Conservation (phyloP, 2,797 vertebrate genomes). For the Rhynchonycteris naso region DNA sequence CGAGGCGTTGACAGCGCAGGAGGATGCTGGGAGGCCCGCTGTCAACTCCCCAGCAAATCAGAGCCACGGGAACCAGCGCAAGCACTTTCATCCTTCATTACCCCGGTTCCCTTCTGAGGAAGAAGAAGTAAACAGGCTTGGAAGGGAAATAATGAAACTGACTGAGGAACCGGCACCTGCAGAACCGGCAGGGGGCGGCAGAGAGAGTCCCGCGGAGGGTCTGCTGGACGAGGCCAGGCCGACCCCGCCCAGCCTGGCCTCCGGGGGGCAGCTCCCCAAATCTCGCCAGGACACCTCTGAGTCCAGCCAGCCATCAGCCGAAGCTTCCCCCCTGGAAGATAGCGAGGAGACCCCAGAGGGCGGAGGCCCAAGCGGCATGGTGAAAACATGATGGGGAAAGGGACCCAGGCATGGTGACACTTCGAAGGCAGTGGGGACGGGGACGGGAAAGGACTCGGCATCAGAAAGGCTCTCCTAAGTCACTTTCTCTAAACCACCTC, state of each 20-base stretch:
- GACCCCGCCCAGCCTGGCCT: conserved; percentile 56
- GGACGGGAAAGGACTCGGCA: neutral
- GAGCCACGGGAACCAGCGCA: conserved; percentile 75
- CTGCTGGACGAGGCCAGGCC: neutral
- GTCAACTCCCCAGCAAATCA: conserved; percentile 70
- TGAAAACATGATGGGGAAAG: conserved; percentile 60
- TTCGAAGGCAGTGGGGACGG: neutral
- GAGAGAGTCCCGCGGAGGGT: conserved; percentile 1
- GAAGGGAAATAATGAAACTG: conserved; percentile 84
- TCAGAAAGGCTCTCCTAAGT: neutral
- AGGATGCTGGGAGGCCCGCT: conserved; percentile 69
- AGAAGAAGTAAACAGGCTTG: conserved; percentile 85
- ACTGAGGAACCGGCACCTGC: conserved; percentile 79
- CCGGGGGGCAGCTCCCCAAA: conserved; percentile 36
- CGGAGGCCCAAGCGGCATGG: neutral
- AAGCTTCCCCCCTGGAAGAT: conserved; percentile 56
- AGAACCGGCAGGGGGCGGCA: conserved; percentile 79
- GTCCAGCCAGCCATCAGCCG: conserved; percentile 47
- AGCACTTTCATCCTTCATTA: conserved; percentile 82
- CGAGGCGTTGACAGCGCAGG: conserved; percentile 62
- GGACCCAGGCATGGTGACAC: neutral
- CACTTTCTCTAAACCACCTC: conserved; percentile 32
- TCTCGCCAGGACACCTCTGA: conserved; percentile 65
- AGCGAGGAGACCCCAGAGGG: conserved; percentile 52
- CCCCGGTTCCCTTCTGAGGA: conserved; percentile 80